Base-by-base conservation (phyloP, 2,888 invertebrate genomes). In the Euclidia mi region DNA sequence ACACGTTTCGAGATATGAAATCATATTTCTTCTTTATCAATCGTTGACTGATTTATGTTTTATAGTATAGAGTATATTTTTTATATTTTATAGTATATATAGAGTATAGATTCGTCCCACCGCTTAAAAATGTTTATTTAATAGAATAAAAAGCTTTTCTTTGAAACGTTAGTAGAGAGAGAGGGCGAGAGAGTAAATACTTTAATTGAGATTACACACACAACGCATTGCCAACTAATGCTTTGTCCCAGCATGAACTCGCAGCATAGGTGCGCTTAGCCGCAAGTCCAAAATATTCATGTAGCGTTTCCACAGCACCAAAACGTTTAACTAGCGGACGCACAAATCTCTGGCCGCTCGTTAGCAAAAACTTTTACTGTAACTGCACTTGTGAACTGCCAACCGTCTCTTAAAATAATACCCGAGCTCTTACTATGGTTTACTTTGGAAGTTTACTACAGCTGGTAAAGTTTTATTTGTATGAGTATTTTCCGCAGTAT, bases 311-410 rank as follows among this genome's bases (percentile, higher is more conserved):
- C 71, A 71, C 45, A 75, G 71, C 67, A 57, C 48, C 69, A 63
- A 71, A 79, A 75, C 79, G 76, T 80, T 81, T 78, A 81, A 80
- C 78, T 76, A 74, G 71, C 64, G 65, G 75, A 73, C 76, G 72
- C 75, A 84, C 82, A 82, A 87, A 86, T 86, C 86, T 81, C 78
- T 60, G 56, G 51, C 65, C 76, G 81, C 84, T 82, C 87, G 85
- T 88, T 88, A 83, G 73, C 76, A 74, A n/a, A n/a, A n/a, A n/a
- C 83, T 87, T 88, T 88, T 81, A 82, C 82, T 79, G 82, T 85
- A 81, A 85, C 83, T 87, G 84, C 84, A 83, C 85, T 85, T 82
- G 80, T 79, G 71, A 87, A 87, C 82, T 85, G 82, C 79, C 84
- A 67, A 80, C 73, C 79, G 71, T 68, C 73, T 73, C 74, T 76